A percentile compares a stretch with the other conserved stretches of the same genome.
phyloP scores from a whole-genome alignment of 2,113 vertebrate genomes.

The Dromaius novaehollandiae region DNA sequence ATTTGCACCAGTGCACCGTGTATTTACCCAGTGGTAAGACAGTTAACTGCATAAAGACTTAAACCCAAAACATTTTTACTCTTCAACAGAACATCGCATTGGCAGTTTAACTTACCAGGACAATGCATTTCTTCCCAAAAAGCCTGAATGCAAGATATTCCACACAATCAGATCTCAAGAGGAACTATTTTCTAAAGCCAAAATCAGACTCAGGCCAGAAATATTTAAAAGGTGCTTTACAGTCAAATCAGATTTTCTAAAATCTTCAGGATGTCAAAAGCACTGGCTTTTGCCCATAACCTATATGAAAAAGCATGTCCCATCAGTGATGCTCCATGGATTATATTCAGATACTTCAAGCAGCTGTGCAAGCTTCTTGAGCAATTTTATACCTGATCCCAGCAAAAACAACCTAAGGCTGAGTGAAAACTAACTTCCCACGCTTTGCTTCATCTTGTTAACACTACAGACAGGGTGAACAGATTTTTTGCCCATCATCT shows the following conservation, averaged over 20 bases:
- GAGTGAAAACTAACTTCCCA: neutral
- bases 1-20: neutral
- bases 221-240: neutral
- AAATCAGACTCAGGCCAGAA: neutral
- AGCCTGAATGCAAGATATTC: neutral
- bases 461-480: rapidly evolving
- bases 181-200: neutral
- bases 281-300: neutral
- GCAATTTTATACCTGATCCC: neutral
- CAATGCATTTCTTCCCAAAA: neutral
- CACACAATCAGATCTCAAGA: neutral
- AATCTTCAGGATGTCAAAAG: neutral
- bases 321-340: neutral
- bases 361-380: neutral
- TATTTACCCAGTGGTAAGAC: neutral
- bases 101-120: neutral
- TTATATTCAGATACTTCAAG: neutral
- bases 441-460: neutral
- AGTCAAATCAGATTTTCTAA: neutral
- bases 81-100: neutral
- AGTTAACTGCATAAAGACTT: neutral
- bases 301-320: neutral
- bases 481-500: neutral
- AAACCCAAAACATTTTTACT: neutral
- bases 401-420: neutral